Percentiles rank a stretch among this genome's conserved stretches.
phyloP scores from a whole-genome alignment of 2,113 vertebrate genomes.

The Morone saxatilis region DNA sequence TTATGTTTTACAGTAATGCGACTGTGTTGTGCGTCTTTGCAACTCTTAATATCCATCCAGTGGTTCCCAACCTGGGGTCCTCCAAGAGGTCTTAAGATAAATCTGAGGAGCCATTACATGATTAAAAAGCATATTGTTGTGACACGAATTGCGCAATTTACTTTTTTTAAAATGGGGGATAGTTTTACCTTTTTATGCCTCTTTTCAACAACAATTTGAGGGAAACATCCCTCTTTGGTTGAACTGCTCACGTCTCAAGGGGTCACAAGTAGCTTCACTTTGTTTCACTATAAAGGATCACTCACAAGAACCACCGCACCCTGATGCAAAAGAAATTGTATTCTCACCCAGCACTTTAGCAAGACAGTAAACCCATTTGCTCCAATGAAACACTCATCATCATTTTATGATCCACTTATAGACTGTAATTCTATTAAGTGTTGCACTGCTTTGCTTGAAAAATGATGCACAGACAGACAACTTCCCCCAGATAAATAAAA shows the following conservation, averaged over 20 bases:
- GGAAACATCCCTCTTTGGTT: not conserved
- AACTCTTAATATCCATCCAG: conserved; percentile 5
- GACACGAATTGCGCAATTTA: too few relatives aligned
- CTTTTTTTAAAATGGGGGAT: not conserved
- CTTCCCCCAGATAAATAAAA: not conserved
- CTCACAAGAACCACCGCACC: not conserved
- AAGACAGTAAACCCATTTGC: not conserved
- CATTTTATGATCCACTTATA: not conserved
- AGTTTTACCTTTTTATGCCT: not conserved
- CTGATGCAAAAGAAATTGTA: not conserved
- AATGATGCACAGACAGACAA: not conserved
- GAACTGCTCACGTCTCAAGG: not conserved
- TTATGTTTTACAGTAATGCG: conserved; percentile 15
- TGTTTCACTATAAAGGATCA: not conserved
- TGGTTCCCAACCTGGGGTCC: not conserved
- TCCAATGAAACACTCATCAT: not conserved
- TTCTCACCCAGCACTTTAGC: not conserved
- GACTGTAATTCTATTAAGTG: not conserved
- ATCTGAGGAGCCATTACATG: not conserved
- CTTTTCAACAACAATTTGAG: not conserved
- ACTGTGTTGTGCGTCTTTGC: not conserved
- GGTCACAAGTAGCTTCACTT: not conserved
- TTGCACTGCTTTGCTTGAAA: not conserved
- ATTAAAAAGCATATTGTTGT: too few relatives aligned
- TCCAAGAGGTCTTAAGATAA: not conserved